These are phyloP conservation scores for Melanophora roralis DNA, from an alignment of 2,888 invertebrate genomes.

Conservation along the genomic window DNA sequence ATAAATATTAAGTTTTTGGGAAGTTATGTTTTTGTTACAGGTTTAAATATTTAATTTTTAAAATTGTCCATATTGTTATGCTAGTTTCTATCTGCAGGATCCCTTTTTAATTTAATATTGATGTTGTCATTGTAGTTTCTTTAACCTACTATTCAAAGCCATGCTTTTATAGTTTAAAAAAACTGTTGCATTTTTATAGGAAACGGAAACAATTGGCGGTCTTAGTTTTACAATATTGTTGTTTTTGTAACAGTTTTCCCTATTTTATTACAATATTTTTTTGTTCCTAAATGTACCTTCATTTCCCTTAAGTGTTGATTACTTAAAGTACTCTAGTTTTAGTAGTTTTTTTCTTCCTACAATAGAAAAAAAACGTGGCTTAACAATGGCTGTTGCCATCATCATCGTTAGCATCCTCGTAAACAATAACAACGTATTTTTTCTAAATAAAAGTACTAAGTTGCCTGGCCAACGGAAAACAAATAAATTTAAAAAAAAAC, in stretches of 20 bases:
- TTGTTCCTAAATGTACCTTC: constrained; percentile 39
- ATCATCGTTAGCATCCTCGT: background rate
- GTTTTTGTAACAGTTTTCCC: background rate
- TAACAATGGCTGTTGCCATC: constrained; percentile 13
- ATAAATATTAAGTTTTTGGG: no score
- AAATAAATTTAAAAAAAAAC: background rate
- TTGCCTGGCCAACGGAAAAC: constrained; percentile 31
- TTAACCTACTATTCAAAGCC: constrained; percentile 23
- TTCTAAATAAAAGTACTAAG: background rate
- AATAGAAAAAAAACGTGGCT: constrained; percentile 13
- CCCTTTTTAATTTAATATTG: background rate
- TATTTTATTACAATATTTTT: background rate
- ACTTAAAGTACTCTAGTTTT: constrained; percentile 52
- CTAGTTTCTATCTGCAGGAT: background rate
- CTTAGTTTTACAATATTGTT: constrained; percentile 34
- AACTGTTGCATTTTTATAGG: constrained; percentile 29
- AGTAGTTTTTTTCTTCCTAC: background rate
- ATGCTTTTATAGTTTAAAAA: constrained; percentile 27
- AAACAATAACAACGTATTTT: background rate
- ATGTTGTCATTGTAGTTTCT: background rate
- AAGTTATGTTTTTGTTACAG: background rate
- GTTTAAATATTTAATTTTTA: constrained; percentile 14
- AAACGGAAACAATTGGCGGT: constrained; percentile 58
- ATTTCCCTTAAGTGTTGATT: constrained; percentile 57
- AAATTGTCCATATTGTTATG: constrained; percentile 15